Percentiles rank a stretch among this genome's conserved stretches.
Evolutionary conservation across 2,888 invertebrate genomes (phyloP).

Genomic region (Hydraecia micacea): DNA sequence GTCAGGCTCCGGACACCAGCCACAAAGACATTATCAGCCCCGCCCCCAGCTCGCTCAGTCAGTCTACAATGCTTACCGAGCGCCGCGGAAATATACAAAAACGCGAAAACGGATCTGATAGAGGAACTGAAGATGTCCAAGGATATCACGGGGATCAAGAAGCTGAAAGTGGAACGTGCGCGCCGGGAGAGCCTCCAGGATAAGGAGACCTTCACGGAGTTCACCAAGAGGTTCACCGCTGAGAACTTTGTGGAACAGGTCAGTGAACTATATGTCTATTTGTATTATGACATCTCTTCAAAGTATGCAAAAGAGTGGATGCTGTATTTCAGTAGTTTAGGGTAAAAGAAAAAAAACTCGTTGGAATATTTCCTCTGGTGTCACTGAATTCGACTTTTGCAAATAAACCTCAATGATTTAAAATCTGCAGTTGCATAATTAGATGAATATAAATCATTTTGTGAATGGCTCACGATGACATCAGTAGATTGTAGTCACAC

Average conservation of each 20-base stretch:
- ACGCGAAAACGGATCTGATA: constrained; percentile 96
- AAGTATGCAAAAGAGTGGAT: constrained; percentile 48
- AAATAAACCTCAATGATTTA: constrained; percentile 7
- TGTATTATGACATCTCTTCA: constrained; percentile 12
- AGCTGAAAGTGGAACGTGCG: constrained; percentile 97
- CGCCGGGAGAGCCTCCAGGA: constrained; percentile 95
- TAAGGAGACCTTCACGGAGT: constrained; percentile 95
- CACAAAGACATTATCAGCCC: constrained; percentile 96
- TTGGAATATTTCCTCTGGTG: constrained; percentile 5
- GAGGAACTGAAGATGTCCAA: constrained; percentile 98
- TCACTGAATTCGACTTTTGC: neutral
- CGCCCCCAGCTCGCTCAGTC: constrained; percentile 91
- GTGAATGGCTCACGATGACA: neutral
- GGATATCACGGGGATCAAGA: constrained; percentile 98
- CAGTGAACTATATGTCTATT: constrained; percentile 78
- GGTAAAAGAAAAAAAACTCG: neutral
- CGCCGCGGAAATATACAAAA: constrained; percentile 92
- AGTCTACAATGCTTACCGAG: constrained; percentile 93
- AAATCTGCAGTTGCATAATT: constrained; percentile 2
- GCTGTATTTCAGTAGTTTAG: constrained; percentile 10
- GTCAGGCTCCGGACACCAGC: constrained; percentile 94
- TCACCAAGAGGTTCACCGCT: constrained; percentile 95
- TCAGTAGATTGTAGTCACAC: neutral
- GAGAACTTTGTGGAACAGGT: constrained; percentile 98
- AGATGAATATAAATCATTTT: neutral